Evolutionary conservation across 2,113 vertebrate species (phyloP), one percentile per base, ranked within the genome.

Genomic region (Hemibagrus wyckioides): DNA sequence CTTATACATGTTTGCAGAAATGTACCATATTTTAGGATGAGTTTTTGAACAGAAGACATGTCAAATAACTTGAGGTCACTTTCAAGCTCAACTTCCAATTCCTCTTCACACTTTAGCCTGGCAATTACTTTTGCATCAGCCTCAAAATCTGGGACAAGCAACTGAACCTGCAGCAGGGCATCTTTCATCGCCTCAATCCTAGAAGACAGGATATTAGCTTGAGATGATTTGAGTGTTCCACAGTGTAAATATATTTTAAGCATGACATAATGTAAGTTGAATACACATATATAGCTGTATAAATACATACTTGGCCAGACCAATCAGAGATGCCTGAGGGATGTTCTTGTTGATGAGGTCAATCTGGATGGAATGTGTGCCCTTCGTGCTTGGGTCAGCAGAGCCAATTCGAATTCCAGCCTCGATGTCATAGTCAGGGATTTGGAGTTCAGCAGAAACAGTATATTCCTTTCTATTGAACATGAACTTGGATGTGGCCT

Each of bases 321-420:
- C 96, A 44, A 94, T 91, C 86, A 99, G 90, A 14, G 96, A 95
- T 63, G 96, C 90, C 92, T 97, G 95, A 63, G 96, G 92, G 90
- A 96, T 91, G 59, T 97, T 96, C 91, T 96, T 96, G 90, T 97
- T 97, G 77, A 95, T 91, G 9, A 99, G n/a, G 59, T 98, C 95
- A 81, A 98, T 89, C 88, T 93, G 94, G 90, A 97, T 92, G 57
- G 91, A 91, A 90, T 96, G 95, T 79, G 94, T 93, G 80, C 91
- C 95, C 85, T 91, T 84, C 63, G 91, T 56, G 83, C 90, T 73
- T 9, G 94, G 96, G 87, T 97, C 94, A 84, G 83, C 93, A 76
- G 96, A 81, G 90, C 95, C 96, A 71, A 99, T 90, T 83, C 94
- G 94, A 86, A 97, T 86, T 52, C 97, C 97, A 69, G 97, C 93